phyloP scores from a whole-genome alignment of 1,140 invertebrate species.

The Rhagoletis zephyria region DNA sequence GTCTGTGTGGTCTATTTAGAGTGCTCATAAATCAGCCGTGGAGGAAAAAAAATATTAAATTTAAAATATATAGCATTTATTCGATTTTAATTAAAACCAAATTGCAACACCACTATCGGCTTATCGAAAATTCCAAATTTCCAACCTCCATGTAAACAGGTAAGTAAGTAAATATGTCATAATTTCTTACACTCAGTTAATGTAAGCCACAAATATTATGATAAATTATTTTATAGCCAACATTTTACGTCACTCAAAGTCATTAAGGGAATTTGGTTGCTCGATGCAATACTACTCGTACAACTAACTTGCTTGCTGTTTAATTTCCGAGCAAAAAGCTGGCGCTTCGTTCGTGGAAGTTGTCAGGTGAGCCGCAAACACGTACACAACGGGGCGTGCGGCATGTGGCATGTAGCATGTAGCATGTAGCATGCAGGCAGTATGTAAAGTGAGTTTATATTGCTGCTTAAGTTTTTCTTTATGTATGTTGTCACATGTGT shows the following conservation, averaged over 20 bases:
- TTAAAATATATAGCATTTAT: too few species aligned
- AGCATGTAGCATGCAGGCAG: neutral
- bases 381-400: neutral
- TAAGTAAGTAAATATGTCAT: neutral
- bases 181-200: neutral
- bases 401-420: neutral
- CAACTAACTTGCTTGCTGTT: neutral
- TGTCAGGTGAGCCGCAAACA: neutral
- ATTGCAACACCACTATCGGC: too few species aligned
- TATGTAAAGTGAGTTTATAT: neutral
- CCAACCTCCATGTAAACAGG: too few species aligned
- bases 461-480: neutral
- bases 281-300: neutral
- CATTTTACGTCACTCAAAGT: neutral
- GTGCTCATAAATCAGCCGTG: too few species aligned
- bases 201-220: conserved; percentile 9
- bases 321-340: neutral
- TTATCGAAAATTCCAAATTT: too few species aligned
- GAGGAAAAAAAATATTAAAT: too few species aligned
- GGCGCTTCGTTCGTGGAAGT: neutral
- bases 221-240: conserved; percentile 2
- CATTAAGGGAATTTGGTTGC: neutral
- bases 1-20: too few species aligned
- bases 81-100: too few species aligned
- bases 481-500: neutral